Evolutionary conservation across 2,797 vertebrate genomes (phyloP).

Genomic region (Gymnoscopelus microlampas): DNA sequence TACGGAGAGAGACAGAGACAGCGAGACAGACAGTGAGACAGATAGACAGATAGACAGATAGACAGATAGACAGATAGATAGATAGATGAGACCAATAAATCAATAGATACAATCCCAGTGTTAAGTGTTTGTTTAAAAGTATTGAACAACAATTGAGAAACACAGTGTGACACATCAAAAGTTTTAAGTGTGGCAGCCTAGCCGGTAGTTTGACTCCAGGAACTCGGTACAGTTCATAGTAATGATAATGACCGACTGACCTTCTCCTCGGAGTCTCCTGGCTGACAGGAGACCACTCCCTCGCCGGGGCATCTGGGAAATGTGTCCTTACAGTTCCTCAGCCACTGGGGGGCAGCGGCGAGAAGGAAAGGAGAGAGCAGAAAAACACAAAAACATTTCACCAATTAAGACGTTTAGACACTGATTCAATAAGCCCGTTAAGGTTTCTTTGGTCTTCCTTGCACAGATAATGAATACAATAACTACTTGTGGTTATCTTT

Average conservation of each 20-base stretch:
- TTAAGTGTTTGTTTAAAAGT: constrained; percentile 14
- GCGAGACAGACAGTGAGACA: constrained; percentile 13
- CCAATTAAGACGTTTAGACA: no score
- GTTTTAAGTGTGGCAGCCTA: no score
- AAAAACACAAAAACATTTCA: constrained; percentile 2
- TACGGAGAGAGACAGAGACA: constrained; percentile 16
- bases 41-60: constrained; percentile 4
- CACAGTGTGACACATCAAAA: neutral
- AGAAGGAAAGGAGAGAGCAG: neutral
- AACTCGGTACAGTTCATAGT: neutral
- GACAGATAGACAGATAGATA: constrained; percentile 8
- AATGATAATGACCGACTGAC: constrained; percentile 70
- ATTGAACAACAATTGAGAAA: neutral
- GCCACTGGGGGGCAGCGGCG: constrained; percentile 83
- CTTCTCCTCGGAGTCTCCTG: constrained; percentile 98
- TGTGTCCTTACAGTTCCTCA: constrained; percentile 96
- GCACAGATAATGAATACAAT: no score
- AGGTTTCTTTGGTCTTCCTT: neutral
- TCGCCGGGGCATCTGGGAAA: constrained; percentile 95
- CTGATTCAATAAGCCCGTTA: no score
- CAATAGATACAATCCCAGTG: constrained; percentile 1
- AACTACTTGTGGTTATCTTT: no score
- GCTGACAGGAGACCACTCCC: constrained; percentile 95
- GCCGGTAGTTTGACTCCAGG: neutral
- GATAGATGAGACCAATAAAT: constrained; percentile 4